Evolutionary conservation across 92 coral and sea anemone genomes (phyloP), one percentile per base, ranked within the genome.

Genomic region (Zoanthus gigantus): DNA sequence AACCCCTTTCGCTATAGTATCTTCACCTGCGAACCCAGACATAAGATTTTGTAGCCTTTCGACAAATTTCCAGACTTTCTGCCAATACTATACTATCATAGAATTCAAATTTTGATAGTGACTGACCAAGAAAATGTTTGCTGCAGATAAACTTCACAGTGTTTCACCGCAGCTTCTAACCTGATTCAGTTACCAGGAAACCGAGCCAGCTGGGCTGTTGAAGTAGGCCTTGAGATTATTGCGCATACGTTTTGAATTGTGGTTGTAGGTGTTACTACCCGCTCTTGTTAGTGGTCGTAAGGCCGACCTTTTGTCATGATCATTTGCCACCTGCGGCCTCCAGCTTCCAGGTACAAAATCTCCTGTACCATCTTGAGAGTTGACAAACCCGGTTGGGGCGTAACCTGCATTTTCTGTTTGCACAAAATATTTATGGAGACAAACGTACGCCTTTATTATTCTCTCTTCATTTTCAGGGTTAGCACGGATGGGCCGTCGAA

Each of bases 331-430:
- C 18, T 31, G 28, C 4, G 28, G 57, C 77, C 86, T 65, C 90
- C 86, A 88, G 72, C 77, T 67, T 1, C 90, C 86, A 61, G 87
- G 90, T 5, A 79, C 69, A 4, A 79, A n/a, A 71, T 72, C 63
- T 17, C 87, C 90, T 9, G 78, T 78, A 16, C 73, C 84, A 69
- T 88, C 42, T 63, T 79, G 80, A 15, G 86, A 44, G 0, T 88
- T 80, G 29, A 88, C 67, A 88, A 88, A 88, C 4, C 90, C 86
- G 9, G 74, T 30, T 77, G 90, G 90, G 34, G 34, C n/a, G 34
- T 79, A 76, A 28, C 50, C 16, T 37, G 83, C 89, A 86, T 86
- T 74, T 11, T 86, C 83, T 8, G 83, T 76, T 29, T 74, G 89
- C 53, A 37, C 13, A 14, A 76, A 13, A 18, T 76, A 86, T 63